Base-by-base conservation (phyloP, 1,140 invertebrate species). In the Helicoverpa zea region DNA sequence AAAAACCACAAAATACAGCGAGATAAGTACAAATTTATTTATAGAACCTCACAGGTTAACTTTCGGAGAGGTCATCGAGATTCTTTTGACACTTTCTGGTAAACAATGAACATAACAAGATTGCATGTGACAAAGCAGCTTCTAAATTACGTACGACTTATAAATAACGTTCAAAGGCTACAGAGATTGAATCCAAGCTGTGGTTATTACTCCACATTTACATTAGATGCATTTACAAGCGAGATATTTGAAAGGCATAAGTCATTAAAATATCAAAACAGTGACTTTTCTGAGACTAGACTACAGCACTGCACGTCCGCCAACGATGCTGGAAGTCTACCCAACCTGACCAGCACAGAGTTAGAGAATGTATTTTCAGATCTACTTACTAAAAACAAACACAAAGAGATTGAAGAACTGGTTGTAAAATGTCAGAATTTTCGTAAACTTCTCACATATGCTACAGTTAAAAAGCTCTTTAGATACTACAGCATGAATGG, bases 391-490 rank as follows among this genome's bases (percentile, higher is more conserved):
- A 90, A 88, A 79, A 91, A 89, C 74, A 90, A 86, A 81, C 83
- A 91, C 43, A 93, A 88, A 64, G 72, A 86, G 76, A 66, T 93
- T 61, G 75, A 80, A 68, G 49, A 85, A 56, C 54, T 90, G 14
- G 43, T 94, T n/a, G 82, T 81, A 80, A 81, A 92, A 51, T 91
- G 90, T 58, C 51, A 83, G 16, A 83, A 90, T 30, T 84, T 83
- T 59, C 76, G 74, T 16, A 90, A 88, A 83, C 72, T 83, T 43
- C 86, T 92, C 16, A 87, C 81, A 64, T 86, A 88, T 58, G 80
- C 56, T 54, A 83, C 86, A 30, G 47, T 95, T 18, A 94, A 93
- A 78, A 91, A 87, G 63, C 59, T 95, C 2, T 92, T 91, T 70
- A 88, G 87, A 86, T 79, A 83, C 74, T 90, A 89, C 64, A 94